Conservation (phyloP, 2,113 vertebrate species). For the Psammodynastes pulverulentus region DNA sequence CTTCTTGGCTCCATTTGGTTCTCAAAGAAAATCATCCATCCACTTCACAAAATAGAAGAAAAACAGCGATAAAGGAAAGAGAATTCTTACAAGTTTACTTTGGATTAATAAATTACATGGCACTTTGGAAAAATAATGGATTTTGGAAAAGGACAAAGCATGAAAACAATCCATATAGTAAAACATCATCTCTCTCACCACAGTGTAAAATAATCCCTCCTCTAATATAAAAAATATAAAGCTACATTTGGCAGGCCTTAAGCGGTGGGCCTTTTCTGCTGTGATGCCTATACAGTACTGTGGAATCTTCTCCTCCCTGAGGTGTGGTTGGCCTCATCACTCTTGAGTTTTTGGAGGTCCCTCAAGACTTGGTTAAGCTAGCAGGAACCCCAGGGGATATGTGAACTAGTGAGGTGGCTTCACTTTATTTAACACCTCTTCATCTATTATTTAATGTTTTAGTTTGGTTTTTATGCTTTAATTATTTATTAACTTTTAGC, state of each 20-base stretch:
- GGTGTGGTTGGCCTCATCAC: background rate
- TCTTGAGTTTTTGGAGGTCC: background rate
- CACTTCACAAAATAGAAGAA: background rate
- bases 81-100: background rate
- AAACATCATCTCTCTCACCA: background rate
- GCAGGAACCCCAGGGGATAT: background rate
- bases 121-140: background rate
- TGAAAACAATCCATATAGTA: background rate
- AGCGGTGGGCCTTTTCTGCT: background rate
- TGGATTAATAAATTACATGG: background rate
- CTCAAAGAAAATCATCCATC: background rate
- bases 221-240: background rate
- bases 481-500: background rate
- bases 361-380: background rate
- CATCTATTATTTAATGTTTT: background rate
- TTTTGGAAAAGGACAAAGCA: background rate
- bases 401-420: background rate
- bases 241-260: background rate
- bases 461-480: background rate
- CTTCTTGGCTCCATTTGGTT: background rate
- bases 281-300: background rate
- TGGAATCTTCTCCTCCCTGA: background rate
- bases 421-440: background rate
- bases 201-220: background rate
- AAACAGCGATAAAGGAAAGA: background rate